Percentiles rank a stretch among this genome's conserved stretches.
Evolutionary conservation across 2,797 vertebrate genomes (phyloP).

Genomic region (Philypnodon macrostomus): DNA sequence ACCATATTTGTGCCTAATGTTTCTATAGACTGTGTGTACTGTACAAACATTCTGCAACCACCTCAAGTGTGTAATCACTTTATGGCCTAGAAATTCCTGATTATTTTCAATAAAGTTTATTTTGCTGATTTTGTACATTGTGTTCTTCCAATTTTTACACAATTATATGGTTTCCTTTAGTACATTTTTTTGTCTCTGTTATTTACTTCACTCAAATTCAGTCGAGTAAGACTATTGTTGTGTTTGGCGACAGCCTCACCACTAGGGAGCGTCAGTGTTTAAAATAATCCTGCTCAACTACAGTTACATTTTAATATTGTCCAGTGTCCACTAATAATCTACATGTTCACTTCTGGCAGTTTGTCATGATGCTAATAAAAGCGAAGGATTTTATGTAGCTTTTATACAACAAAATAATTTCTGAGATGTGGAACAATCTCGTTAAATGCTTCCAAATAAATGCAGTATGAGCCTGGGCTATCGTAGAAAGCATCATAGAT

Average conservation of each 20-base stretch:
- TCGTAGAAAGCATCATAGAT: too few species aligned
- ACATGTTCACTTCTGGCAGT: background rate
- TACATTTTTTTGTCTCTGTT: background rate
- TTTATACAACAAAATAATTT: too few species aligned
- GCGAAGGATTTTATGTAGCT: too few species aligned
- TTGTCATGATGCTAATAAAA: too few species aligned
- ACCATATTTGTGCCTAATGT: conserved; percentile 57
- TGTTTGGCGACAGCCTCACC: background rate
- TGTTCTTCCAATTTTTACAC: conserved; percentile 22
- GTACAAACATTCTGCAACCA: conserved; percentile 22
- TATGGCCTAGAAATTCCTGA: conserved; percentile 44
- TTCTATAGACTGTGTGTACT: conserved; percentile 45
- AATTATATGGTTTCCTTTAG: background rate
- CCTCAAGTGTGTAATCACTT: conserved; percentile 21
- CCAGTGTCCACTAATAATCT: too few species aligned
- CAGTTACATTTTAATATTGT: background rate
- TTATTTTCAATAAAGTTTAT: conserved; percentile 66
- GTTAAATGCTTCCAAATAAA: too few species aligned
- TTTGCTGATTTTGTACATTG: conserved; percentile 57
- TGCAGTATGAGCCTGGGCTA: too few species aligned
- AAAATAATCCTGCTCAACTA: background rate
- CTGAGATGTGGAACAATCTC: too few species aligned
- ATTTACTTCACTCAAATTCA: too few species aligned
- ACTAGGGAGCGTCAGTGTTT: conserved; percentile 47
- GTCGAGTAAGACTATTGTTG: too few species aligned